These are phyloP conservation scores for Sphyrna mokarran DNA, from an alignment of 2,113 vertebrate species.

Conservation along the genomic window DNA sequence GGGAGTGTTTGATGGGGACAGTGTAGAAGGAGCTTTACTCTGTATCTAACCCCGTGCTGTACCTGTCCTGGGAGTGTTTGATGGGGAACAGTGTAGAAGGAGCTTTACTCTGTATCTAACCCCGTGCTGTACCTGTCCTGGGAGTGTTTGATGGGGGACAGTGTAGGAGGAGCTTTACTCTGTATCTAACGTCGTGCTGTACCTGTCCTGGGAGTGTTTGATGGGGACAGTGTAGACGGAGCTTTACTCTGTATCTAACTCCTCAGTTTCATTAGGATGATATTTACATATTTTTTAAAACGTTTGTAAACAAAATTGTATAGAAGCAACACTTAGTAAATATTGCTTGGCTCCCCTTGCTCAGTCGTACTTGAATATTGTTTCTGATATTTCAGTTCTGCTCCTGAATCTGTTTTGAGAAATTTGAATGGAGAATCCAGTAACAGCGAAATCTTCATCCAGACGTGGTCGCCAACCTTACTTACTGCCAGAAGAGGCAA, in stretches of 20 bases:
- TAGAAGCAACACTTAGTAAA: background rate
- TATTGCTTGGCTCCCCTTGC: no score
- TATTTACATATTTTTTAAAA: background rate
- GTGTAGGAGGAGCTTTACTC: background rate
- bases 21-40: no score
- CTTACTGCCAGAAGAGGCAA: background rate
- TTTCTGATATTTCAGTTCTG: slow-evolving; percentile 19
- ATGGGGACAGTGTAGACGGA: background rate
- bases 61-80: background rate
- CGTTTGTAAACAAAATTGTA: background rate
- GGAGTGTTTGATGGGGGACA: background rate
- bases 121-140: background rate
- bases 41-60: no score
- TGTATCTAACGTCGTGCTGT: background rate
- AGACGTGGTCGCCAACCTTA: background rate
- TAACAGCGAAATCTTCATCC: background rate
- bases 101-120: no score
- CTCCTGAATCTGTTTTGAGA: background rate
- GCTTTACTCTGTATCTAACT: background rate
- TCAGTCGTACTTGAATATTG: background rate
- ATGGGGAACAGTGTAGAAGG: background rate
- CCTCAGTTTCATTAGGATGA: background rate
- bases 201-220: background rate
- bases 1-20: background rate
- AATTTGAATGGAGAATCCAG: background rate